These are phyloP conservation scores for Chrysocyon brachyurus DNA, from an alignment of 2,797 vertebrate species.

Conservation along the genomic window DNA sequence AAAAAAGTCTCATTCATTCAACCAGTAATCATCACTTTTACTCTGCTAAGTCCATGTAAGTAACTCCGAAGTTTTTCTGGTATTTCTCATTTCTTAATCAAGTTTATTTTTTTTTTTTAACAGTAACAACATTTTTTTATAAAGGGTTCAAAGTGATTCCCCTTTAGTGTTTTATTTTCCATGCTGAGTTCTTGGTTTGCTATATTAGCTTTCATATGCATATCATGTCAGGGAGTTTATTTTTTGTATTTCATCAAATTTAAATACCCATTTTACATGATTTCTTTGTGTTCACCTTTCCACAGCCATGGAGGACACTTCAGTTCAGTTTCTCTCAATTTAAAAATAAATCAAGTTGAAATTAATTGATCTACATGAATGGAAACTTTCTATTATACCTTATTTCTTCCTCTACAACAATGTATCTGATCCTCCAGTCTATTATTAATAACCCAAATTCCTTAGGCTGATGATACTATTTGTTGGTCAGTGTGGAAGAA, in stretches of 20 bases:
- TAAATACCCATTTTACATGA: not conserved
- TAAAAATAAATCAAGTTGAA: conserved; percentile 39
- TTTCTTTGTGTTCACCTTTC: not conserved
- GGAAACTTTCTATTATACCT: not conserved
- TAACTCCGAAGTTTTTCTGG: conserved; percentile 17
- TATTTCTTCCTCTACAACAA: not conserved
- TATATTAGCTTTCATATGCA: not conserved
- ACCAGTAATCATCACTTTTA: conserved; percentile 67
- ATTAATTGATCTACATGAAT: conserved; percentile 10
- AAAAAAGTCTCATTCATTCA: conserved; percentile 61
- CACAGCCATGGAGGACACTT: not conserved
- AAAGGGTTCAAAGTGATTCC: not conserved
- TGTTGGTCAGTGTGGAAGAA: not conserved
- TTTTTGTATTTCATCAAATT: conserved; percentile 28
- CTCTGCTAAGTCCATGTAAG: not conserved
- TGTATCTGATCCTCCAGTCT: not conserved
- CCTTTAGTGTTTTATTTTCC: not conserved
- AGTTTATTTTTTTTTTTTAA: not conserved
- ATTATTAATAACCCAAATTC: not conserved
- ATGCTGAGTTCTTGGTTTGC: conserved; percentile 6
- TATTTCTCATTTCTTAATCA: conserved; percentile 57
- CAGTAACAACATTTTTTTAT: conserved; percentile 10
- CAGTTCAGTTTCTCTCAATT: conserved; percentile 46
- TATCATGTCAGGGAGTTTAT: not conserved
- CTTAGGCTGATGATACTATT: not conserved